Base-by-base conservation (phyloP, 2,888 invertebrate genomes). In the Caenorhabditis sp. region DNA sequence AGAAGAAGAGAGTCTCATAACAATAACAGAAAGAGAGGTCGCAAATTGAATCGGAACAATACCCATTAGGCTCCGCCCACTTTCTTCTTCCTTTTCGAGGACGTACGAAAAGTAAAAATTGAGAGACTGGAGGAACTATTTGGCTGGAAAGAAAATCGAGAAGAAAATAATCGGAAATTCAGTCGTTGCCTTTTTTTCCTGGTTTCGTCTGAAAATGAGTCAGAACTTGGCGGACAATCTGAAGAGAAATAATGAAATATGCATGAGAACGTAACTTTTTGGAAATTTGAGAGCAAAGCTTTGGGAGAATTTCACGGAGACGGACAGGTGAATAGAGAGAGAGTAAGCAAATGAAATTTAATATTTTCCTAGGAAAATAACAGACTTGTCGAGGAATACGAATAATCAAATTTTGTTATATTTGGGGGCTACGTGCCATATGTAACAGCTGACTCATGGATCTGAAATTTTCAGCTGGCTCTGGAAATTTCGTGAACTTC, bases 1-100 rank as follows among this genome's bases (percentile, higher is more conserved):
- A 56, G 44, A 66, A 26, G 51, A 47, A 28, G 19, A 41, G 49
- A 31, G 61, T 44, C 61, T 63, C 49, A 72, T 56, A 80, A 59
- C 66, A 61, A 80, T 58, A 72, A 61, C 58, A 66, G 14, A n/a
- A 44, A 47, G 68, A n/a, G 35, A 7, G 22, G 44, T 69, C 73
- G 64, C 63, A 74, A 74, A 64, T 74, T 74, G 41, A 63, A 64
- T 74, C 56, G 63, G 64, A 74, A 74, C 54, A 74, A 73, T 51
- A 59, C 47, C 26, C 26, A 44, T 54, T 26, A 38, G n/a, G 12
- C 28, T 31, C 28, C 31, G 31, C 58, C 28, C n/a, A 26, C 6
- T n/a, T 24, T 63, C 19, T 44, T 28, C 28, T 7, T 22, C 16
- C 47, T 47, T 72, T 59, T 6, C 26, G 70, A 41, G n/a, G 69